Base-by-base conservation (phyloP, 1,140 invertebrate species). In the Papilio glaucus region DNA sequence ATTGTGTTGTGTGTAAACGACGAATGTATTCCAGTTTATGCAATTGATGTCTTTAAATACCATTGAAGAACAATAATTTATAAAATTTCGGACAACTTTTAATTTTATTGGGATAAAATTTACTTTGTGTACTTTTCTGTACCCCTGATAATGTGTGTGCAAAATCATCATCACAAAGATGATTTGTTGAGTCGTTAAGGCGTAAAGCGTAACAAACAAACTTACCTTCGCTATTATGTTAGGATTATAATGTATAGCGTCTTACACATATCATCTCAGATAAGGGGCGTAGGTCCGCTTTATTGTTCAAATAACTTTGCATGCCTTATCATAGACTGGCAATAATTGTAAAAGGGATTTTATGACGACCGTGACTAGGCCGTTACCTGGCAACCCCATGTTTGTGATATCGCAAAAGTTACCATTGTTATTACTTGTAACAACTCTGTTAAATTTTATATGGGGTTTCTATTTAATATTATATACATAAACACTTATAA, bases 321-420 rank as follows among this genome's bases (percentile, higher is more conserved):
- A 72, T 77, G 68, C 73, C 69, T 73, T 77, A 77, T 77, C 69
- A 77, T 71, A 69, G 42, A 68, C 39, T 41, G 61, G 42, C 42
- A 76, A 77, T 79, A 77, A 79, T 79, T 79, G 77, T 77, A 73
- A 79, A 75, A 73, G 71, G 68, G 73, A 76, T 79, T 79, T 79
- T 75, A 77, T 72, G 69, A 49, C 33, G 60, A 61, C 45, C 42
- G 37, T 72, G 39, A 72, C 67, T 72, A 13, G 37, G 38, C 24
- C 62, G 70, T 75, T 75, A 75, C 70, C 70, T 75, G 74, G 74
- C 63, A 75, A 72, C 74, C 53, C 67, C 74, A 74, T 68, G 72
- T 72, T 72, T 41, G 63, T 69, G 67, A 71, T 75, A 72, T 75
- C 49, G 67, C 69, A 41, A 63, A 63, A 63, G 61, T 63, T 39